Conservation (phyloP, 2,113 vertebrate genomes). For the Charina bottae region DNA sequence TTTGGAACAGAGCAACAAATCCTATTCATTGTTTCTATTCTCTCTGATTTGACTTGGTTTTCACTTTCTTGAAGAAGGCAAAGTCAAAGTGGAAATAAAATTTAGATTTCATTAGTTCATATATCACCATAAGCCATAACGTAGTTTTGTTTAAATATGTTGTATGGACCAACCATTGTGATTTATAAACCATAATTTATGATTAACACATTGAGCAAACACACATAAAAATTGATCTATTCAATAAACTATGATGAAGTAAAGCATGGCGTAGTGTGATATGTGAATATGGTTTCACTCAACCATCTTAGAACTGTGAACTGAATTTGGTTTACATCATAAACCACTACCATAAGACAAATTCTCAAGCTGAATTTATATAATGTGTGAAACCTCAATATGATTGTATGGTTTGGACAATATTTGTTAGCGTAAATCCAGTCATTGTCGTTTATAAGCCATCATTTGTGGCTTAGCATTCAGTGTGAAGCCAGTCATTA, state of each 20-base stretch:
- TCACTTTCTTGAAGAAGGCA: neutral
- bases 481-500: neutral
- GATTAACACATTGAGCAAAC: neutral
- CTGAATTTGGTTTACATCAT: neutral
- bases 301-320: neutral
- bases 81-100: neutral
- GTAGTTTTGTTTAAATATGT: neutral
- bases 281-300: neutral
- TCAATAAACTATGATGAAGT: neutral
- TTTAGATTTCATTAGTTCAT: neutral
- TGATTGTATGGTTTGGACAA: neutral
- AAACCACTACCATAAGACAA: neutral
- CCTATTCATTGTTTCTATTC: neutral
- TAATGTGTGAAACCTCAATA: neutral
- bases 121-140: neutral
- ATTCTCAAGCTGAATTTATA: neutral
- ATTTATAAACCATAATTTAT: neutral
- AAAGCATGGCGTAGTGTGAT: neutral
- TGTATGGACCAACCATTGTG: neutral
- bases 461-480: neutral
- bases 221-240: neutral
- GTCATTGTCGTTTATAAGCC: neutral
- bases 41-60: neutral
- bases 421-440: neutral
- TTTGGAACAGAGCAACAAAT: neutral